These are phyloP conservation scores for Danionella dracula DNA, from an alignment of 2,797 vertebrate species.

Conservation along the genomic window DNA sequence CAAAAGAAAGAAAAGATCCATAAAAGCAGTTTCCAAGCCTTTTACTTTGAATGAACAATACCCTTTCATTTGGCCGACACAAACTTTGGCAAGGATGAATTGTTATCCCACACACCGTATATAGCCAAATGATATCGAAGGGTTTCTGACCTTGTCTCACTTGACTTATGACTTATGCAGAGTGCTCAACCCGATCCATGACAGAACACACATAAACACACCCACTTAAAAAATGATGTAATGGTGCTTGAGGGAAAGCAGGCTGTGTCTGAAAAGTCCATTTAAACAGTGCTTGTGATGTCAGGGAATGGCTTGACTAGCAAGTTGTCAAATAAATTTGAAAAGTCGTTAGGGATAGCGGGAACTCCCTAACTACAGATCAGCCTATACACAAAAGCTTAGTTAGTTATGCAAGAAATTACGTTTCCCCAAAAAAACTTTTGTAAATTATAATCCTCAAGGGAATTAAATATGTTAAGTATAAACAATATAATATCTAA, in stretches of 20 bases:
- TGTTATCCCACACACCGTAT: not conserved
- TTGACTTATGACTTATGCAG: not conserved
- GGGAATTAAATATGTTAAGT: too few relatives aligned
- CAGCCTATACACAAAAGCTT: too few relatives aligned
- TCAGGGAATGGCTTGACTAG: not conserved
- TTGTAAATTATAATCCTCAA: too few relatives aligned
- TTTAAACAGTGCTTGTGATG: not conserved
- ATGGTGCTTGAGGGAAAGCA: not conserved
- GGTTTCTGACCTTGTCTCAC: not conserved
- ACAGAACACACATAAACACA: not conserved
- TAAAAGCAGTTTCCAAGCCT: not conserved
- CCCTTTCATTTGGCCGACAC: not conserved
- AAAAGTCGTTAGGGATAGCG: not conserved
- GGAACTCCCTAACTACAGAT: not conserved
- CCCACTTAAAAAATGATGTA: not conserved
- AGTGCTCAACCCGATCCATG: not conserved
- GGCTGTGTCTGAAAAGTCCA: not conserved
- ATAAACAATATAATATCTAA: too few relatives aligned
- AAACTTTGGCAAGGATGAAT: not conserved
- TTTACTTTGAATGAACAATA: slow-evolving; percentile 1
- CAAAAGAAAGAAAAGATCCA: not conserved
- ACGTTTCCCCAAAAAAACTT: too few relatives aligned
- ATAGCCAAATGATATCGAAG: slow-evolving; percentile 18
- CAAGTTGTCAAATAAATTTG: not conserved
- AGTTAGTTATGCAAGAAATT: too few relatives aligned